A percentile compares a stretch with the other conserved stretches of the same genome.
Evolutionary conservation across 2,113 vertebrate genomes (phyloP).

Genomic region (Chunga burmeisteri): DNA sequence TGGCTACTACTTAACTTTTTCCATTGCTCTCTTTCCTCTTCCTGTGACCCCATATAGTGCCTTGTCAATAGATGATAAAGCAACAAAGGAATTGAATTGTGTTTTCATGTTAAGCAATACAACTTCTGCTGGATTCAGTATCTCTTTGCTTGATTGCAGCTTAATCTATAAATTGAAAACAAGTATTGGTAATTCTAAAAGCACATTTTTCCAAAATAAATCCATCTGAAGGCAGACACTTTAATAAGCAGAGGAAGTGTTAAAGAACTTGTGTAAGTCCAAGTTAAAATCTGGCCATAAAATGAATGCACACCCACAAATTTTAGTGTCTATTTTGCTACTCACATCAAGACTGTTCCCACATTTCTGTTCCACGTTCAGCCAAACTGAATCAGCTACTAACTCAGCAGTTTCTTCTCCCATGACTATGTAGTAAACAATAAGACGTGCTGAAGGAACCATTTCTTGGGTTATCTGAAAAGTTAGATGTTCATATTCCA

Average conservation of each 20-base stretch:
- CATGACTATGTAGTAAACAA: slow-evolving; percentile 88
- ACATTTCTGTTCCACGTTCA: slow-evolving; percentile 85
- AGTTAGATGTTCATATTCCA: slow-evolving; percentile 73
- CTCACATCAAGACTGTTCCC: slow-evolving; percentile 82
- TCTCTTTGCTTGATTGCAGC: slow-evolving; percentile 11
- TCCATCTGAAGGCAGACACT: background rate
- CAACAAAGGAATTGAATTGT: slow-evolving; percentile 77
- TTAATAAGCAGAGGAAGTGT: background rate
- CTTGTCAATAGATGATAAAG: slow-evolving; percentile 82
- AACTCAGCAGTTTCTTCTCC: slow-evolving; percentile 84
- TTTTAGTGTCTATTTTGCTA: background rate
- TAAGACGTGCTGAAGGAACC: slow-evolving; percentile 88
- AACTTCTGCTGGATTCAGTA: slow-evolving; percentile 74
- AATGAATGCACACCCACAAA: background rate
- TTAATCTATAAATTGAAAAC: slow-evolving; percentile 71
- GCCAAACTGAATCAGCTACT: slow-evolving; percentile 90
- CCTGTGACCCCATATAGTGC: slow-evolving; percentile 78
- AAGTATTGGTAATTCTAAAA: background rate
- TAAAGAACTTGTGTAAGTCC: background rate
- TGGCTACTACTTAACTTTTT: slow-evolving; percentile 68
- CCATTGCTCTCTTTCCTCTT: slow-evolving; percentile 67
- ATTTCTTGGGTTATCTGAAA: slow-evolving; percentile 82
- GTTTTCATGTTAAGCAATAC: slow-evolving; percentile 72
- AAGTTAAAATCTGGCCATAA: background rate
- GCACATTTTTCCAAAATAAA: background rate